A percentile compares a stretch with the other conserved stretches of the same genome.
These are phyloP conservation scores for Pontoporia blainvillei DNA, from an alignment of 2,113 vertebrate species.

Conservation along the genomic window DNA sequence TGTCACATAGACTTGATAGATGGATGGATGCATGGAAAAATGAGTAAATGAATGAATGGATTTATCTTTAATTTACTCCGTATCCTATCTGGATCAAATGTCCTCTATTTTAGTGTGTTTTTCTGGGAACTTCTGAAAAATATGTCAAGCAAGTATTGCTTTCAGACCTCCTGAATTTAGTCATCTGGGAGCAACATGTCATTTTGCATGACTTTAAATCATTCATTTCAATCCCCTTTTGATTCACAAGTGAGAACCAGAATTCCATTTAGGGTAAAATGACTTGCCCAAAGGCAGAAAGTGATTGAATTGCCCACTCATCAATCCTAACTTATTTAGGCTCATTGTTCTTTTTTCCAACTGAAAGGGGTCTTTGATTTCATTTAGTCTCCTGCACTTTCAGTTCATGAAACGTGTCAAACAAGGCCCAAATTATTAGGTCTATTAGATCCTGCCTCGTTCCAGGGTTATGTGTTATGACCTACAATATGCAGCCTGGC, in stretches of 20 bases:
- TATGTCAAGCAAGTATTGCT: neutral
- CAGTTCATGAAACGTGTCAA: conserved; percentile 31
- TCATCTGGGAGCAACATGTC: conserved; percentile 39
- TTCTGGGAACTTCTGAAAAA: conserved; percentile 39
- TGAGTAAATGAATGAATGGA: neutral
- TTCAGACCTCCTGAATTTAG: conserved; percentile 28
- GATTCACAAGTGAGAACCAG: conserved; percentile 45
- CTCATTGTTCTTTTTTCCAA: conserved; percentile 52
- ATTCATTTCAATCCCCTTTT: conserved; percentile 50
- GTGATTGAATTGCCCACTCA: conserved; percentile 37
- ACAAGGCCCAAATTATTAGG: conserved; percentile 21
- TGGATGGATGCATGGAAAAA: neutral
- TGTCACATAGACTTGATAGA: neutral
- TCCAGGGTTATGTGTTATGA: neutral
- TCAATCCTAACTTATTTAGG: conserved; percentile 62
- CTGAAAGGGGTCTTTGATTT: conserved; percentile 64
- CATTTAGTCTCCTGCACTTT: conserved; percentile 21
- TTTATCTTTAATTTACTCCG: neutral
- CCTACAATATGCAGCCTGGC: neutral
- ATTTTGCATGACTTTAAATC: conserved; percentile 42
- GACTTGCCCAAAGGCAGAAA: conserved; percentile 52
- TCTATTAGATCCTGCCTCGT: neutral
- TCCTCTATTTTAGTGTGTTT: neutral
- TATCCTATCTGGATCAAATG: neutral
- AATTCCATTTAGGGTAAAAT: conserved; percentile 16